phyloP scores from a whole-genome alignment of 2,113 vertebrate species.

The Eurypyga helias region DNA sequence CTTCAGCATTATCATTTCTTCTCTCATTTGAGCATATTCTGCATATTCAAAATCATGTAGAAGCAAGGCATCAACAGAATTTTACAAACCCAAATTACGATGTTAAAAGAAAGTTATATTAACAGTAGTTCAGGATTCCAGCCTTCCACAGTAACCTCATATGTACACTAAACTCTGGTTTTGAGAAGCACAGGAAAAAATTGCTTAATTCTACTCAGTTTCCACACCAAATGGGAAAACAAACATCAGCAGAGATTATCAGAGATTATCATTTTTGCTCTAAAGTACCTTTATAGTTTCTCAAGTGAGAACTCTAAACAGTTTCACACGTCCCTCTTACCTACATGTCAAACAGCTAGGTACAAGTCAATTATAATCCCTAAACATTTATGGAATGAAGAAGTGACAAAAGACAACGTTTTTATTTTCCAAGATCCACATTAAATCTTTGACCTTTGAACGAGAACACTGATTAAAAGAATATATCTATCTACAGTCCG shows the following conservation, averaged over 20 bases:
- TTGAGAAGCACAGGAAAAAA: not conserved
- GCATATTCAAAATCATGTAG: not conserved
- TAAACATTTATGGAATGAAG: not conserved
- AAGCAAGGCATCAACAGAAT: not conserved
- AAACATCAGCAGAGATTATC: rapidly evolving
- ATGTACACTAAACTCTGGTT: not conserved
- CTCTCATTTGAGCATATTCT: not conserved
- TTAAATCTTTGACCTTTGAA: not conserved
- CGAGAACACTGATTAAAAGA: not conserved
- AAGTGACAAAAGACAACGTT: not conserved
- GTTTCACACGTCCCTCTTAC: not conserved
- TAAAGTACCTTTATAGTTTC: not conserved
- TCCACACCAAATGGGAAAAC: not conserved
- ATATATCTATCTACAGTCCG: not conserved
- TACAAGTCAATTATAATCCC: not conserved
- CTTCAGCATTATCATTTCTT: not conserved
- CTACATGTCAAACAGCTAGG: not conserved
- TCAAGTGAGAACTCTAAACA: not conserved
- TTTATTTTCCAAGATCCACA: not conserved
- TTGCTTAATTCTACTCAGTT: not conserved
- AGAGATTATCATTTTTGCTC: not conserved
- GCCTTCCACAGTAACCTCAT: not conserved
- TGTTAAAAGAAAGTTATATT: not conserved
- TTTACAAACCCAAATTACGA: not conserved
- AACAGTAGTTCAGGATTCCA: not conserved